These are phyloP conservation scores for Chitala chitala DNA, from an alignment of 2,113 vertebrate genomes.

Conservation along the genomic window DNA sequence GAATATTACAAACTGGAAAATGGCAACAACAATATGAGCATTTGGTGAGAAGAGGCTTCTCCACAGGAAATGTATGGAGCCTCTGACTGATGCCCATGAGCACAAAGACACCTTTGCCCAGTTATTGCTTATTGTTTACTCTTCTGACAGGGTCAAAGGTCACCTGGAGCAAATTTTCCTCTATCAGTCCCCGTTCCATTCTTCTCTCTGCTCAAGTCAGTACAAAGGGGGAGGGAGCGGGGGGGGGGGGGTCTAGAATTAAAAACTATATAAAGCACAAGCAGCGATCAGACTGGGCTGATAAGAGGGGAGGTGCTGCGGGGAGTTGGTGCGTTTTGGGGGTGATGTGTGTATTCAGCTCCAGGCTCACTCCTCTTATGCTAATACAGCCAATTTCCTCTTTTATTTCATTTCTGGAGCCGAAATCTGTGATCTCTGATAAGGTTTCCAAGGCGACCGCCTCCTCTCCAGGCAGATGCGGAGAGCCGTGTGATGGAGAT, in stretches of 20 bases:
- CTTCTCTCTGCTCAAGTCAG: neutral
- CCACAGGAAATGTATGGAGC: conserved; percentile 67
- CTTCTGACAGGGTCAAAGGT: conserved; percentile 61
- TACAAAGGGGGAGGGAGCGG: conserved; percentile 53
- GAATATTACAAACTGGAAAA: conserved; percentile 48
- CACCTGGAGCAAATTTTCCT: conserved; percentile 62
- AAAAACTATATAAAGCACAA: conserved; percentile 52
- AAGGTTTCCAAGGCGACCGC: conserved; percentile 99
- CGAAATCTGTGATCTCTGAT: conserved; percentile 99
- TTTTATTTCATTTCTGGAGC: conserved; percentile 99
- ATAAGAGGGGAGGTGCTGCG: conserved; percentile 52
- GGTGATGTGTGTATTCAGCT: conserved; percentile 97
- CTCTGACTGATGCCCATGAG: conserved; percentile 48
- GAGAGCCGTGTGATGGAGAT: conserved; percentile 92
- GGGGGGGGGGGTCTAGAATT: conserved; percentile 56
- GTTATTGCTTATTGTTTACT: conserved; percentile 71
- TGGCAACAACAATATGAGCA: conserved; percentile 38
- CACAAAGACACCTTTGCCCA: conserved; percentile 52
- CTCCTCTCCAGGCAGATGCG: conserved; percentile 85
- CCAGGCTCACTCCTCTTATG: conserved; percentile 98
- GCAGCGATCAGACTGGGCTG: conserved; percentile 67
- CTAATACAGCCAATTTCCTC: conserved; percentile 99
- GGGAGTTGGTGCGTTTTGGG: conserved; percentile 52
- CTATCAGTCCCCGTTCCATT: conserved; percentile 49
- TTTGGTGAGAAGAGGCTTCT: conserved; percentile 29